Base-by-base conservation (phyloP, 2,888 invertebrate genomes). In the Melangyna quadrimaculata region DNA sequence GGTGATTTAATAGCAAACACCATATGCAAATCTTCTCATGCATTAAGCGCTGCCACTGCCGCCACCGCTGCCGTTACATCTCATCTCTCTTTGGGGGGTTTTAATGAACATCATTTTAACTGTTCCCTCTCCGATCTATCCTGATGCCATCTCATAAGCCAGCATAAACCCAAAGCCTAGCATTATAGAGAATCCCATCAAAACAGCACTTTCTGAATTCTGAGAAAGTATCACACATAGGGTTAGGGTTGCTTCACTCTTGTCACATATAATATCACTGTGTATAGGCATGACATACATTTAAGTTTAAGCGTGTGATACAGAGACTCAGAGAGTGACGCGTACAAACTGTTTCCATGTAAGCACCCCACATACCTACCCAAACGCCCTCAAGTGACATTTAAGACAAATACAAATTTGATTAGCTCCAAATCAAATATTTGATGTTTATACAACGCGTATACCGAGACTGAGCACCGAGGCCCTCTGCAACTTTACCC, bases 361-460 rank as follows among this genome's bases (percentile, higher is more conserved):
- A 53, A 53, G 37, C 40, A 17, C 17, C 40, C 57, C 29, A n/a
- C n/a, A n/a, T n/a, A n/a, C n/a, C n/a, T n/a, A n/a, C 14, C 22
- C 72, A 43, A 43, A 48, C 35, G 40, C 67, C 48, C 43, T 51
- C 80, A 53, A 73, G 73, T 78, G 73, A 86, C 81, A 81, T 73
- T 69, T 72, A 86, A 81, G 77, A 74, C 77, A 81, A 86, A 86
- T 78, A 86, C 86, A 86, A 86, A 86, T 86, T 81, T 86, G 86
- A 86, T 86, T 86, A 86, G 81, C 86, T 81, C 61, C 70, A 81
- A 69, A 72, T 86, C 81, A 86, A 86, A 86, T 81, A 81, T 86
- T 86, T 80, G 45, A 79, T 80, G 69, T 86, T 71, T 69, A 69
- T 72, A 67, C 29, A 67, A 51, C 65, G 74, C 61, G 59, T 78